Evolutionary conservation across 92 coral and sea anemone species (phyloP).

Genomic region (Ricordea florida): DNA sequence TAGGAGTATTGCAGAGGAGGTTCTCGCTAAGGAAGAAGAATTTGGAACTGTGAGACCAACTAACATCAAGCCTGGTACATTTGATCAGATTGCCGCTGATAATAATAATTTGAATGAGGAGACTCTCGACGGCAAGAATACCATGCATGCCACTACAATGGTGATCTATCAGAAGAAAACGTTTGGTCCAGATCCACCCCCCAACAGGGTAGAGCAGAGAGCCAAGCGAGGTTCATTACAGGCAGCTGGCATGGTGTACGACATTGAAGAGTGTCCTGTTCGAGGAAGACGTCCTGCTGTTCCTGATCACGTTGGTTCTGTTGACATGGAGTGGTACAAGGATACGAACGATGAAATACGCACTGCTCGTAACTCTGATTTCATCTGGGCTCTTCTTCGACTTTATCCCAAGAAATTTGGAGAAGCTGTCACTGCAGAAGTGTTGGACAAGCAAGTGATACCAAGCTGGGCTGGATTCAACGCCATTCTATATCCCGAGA

Average conservation of each 20-base stretch:
- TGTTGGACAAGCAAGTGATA: no score
- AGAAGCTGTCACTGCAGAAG: conserved; percentile 17
- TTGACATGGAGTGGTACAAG: conserved; percentile 20
- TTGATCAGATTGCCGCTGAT: conserved; percentile 6
- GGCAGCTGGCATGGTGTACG: conserved; percentile 26
- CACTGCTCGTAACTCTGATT: background rate
- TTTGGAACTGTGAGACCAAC: conserved; percentile 29
- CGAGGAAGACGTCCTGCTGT: conserved; percentile 42
- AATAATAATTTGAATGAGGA: no score
- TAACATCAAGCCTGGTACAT: no score
- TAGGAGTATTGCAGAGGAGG: conserved; percentile 51
- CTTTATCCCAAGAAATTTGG: conserved; percentile 16
- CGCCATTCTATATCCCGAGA: conserved; percentile 6
- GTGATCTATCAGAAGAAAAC: conserved; percentile 16
- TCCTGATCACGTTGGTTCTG: conserved; percentile 10
- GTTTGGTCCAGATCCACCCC: conserved; percentile 21
- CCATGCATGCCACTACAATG: no score
- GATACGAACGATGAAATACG: background rate
- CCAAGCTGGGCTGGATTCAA: conserved; percentile 29
- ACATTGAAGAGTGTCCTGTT: conserved; percentile 24
- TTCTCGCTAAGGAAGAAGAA: conserved; percentile 39
- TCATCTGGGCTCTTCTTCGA: conserved; percentile 26
- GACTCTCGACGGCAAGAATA: no score
- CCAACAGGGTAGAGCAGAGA: conserved; percentile 18
- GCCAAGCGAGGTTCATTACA: conserved; percentile 18